phyloP scores from a whole-genome alignment of 2,797 vertebrate species.

The Ispidina picta region DNA sequence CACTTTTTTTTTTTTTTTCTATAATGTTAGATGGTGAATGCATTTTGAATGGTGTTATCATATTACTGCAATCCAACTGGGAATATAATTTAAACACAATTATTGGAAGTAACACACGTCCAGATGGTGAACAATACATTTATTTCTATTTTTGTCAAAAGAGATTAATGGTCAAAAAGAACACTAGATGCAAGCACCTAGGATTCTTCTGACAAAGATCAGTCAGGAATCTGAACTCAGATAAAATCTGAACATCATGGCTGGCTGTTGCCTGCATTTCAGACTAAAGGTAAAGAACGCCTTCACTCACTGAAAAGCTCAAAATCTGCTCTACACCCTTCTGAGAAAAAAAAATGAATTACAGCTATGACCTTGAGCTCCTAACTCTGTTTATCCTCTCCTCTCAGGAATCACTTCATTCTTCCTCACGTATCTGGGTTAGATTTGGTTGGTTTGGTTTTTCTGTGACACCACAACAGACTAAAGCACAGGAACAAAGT shows the following conservation, averaged over 20 bases:
- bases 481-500: neutral
- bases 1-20: neutral
- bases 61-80: neutral
- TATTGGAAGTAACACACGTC: neutral
- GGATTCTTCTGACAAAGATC: neutral
- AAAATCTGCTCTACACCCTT: neutral
- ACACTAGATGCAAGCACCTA: neutral
- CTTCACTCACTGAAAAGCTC: neutral
- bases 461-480: neutral
- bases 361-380: neutral
- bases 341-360: neutral
- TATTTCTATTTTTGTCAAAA: neutral
- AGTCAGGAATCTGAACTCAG: accelerated
- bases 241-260: neutral
- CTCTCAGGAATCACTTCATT: neutral
- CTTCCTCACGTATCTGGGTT: neutral
- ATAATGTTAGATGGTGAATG: neutral
- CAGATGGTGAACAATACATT: neutral
- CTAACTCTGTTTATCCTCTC: neutral
- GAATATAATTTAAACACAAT: neutral
- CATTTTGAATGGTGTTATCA: neutral
- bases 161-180: neutral
- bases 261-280: neutral
- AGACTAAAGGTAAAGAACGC: neutral
- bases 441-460: neutral